Percentiles rank a stretch among this genome's conserved stretches.
phyloP scores from a whole-genome alignment of 2,113 vertebrate species.

The Hippocampus guttulatus region DNA sequence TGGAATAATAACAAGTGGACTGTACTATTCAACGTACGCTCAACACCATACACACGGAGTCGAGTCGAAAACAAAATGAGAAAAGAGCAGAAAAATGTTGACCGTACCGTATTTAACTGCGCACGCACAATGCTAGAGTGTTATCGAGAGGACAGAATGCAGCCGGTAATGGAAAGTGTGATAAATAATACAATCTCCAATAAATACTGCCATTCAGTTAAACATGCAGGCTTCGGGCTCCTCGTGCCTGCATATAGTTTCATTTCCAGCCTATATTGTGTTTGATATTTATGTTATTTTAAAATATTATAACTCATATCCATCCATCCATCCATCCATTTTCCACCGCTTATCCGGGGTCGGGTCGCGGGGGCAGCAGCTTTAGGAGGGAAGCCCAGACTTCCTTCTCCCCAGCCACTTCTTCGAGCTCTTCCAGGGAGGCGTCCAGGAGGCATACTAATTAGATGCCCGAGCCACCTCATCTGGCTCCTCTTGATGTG shows the following conservation, averaged over 20 bases:
- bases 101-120: constrained; percentile 46
- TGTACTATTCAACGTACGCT: constrained; percentile 65
- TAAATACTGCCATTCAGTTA: constrained; percentile 53
- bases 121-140: constrained; percentile 35
- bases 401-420: no score
- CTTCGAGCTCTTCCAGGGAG: no score
- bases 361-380: no score
- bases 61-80: constrained; percentile 25
- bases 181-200: constrained; percentile 53
- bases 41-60: constrained; percentile 55
- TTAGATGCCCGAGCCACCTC: no score
- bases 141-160: constrained; percentile 49
- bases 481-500: no score
- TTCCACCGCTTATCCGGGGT: no score
- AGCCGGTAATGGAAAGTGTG: constrained; percentile 46
- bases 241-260: constrained; percentile 19
- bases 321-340: no score
- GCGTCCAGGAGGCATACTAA: no score
- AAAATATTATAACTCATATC: constrained; percentile 21
- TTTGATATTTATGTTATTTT: constrained; percentile 2
- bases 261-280: constrained; percentile 7
- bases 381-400: no score
- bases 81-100: constrained; percentile 50
- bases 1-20: constrained; percentile 65
- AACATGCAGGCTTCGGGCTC: not conserved